A percentile compares a stretch with the other conserved stretches of the same genome.
Evolutionary conservation across 2,888 invertebrate species (phyloP).

Genomic region (Chrysolina haemoptera): DNA sequence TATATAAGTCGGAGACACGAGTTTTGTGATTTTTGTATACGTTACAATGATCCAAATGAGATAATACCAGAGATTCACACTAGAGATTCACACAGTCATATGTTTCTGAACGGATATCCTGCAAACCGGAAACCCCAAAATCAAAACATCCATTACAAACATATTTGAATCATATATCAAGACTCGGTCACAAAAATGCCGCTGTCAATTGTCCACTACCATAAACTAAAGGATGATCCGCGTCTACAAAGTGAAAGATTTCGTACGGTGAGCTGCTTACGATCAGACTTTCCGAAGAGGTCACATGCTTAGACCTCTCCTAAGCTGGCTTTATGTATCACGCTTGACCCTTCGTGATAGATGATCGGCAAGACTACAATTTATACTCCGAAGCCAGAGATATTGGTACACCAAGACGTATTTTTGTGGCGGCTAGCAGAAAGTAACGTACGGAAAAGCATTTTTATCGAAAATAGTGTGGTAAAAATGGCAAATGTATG

Average conservation of each 20-base stretch:
- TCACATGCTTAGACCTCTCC: slow-evolving; percentile 36
- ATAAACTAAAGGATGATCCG: slow-evolving; percentile 41
- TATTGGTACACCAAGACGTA: slow-evolving; percentile 31
- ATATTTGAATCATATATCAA: slow-evolving; percentile 12
- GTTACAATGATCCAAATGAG: too few relatives aligned
- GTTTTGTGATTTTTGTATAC: too few relatives aligned
- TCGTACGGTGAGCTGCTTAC: slow-evolving; percentile 42
- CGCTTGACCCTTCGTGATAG: slow-evolving; percentile 44
- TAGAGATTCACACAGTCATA: neutral
- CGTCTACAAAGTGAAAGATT: slow-evolving; percentile 45
- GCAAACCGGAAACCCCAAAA: neutral
- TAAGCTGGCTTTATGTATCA: slow-evolving; percentile 44
- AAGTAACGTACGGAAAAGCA: too few relatives aligned
- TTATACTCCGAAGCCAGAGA: slow-evolving; percentile 43
- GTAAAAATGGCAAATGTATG: too few relatives aligned
- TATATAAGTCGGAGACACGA: too few relatives aligned
- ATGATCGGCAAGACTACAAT: slow-evolving; percentile 49
- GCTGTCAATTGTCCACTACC: slow-evolving; percentile 30
- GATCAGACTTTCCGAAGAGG: slow-evolving; percentile 21
- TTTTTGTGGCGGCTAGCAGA: neutral
- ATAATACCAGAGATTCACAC: too few relatives aligned
- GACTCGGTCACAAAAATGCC: slow-evolving; percentile 1
- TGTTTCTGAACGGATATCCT: neutral
- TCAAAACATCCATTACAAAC: slow-evolving; percentile 7
- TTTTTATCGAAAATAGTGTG: too few relatives aligned